Evolutionary conservation across 2,888 invertebrate genomes (phyloP).

Genomic region (Drosophila bunnanda): DNA sequence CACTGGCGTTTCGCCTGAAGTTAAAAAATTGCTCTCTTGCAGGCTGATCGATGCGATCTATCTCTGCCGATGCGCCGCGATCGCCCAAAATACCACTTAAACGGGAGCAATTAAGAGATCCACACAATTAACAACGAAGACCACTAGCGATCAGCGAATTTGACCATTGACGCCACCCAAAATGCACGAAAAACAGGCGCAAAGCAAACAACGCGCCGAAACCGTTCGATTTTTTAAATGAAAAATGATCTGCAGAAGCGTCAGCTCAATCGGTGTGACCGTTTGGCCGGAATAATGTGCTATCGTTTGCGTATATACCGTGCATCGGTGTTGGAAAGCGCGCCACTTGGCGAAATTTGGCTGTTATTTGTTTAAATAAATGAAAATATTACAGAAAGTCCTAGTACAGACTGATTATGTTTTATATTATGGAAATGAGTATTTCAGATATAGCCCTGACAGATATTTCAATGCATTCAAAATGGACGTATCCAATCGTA

Average conservation of each 20-base stretch:
- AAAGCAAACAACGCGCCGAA: conserved; percentile 69
- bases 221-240: conserved; percentile 72
- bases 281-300: not conserved
- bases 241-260: conserved; percentile 19
- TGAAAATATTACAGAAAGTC: not conserved
- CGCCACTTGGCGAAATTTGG: not conserved
- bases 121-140: conserved; percentile 6
- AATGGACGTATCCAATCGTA: no score
- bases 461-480: not conserved
- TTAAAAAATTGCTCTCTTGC: conserved; percentile 1
- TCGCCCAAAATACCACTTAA: not conserved
- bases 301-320: conserved; percentile 4
- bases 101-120: conserved; percentile 9
- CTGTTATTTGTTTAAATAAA: conserved; percentile 12
- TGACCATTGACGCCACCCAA: conserved; percentile 12
- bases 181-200: conserved; percentile 43
- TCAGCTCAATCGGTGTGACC: conserved; percentile 18
- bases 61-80: not conserved
- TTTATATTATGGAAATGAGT: not conserved
- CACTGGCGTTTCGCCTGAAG: conserved; percentile 12
- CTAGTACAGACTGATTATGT: not conserved
- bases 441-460: not conserved
- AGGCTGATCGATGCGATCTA: not conserved
- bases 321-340: conserved; percentile 6
- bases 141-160: conserved; percentile 1